Conservation (phyloP, 1,140 invertebrate genomes). For the Gryon sp. region DNA sequence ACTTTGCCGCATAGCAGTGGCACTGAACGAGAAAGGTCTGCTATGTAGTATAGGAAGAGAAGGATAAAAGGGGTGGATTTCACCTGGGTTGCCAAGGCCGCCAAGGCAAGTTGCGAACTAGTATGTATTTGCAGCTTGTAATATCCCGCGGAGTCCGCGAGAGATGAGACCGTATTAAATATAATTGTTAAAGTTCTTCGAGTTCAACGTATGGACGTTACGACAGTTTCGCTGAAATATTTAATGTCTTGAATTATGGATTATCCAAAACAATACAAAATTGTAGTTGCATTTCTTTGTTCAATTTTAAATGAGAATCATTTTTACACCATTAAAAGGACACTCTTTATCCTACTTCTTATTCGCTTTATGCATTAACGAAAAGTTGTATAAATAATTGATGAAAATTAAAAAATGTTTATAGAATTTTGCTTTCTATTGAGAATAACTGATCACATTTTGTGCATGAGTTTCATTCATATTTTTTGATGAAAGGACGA, state of each 20-base stretch:
- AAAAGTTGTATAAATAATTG: too few species aligned
- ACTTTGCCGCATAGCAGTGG: constrained; percentile 72
- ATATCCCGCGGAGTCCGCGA: constrained; percentile 64
- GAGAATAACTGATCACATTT: too few species aligned
- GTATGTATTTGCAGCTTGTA: constrained; percentile 72
- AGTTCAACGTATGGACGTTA: constrained; percentile 68
- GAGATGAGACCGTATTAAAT: constrained; percentile 75
- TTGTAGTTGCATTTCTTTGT: background rate
- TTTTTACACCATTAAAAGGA: too few species aligned
- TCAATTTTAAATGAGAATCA: too few species aligned
- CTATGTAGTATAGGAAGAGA: constrained; percentile 61
- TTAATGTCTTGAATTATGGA: constrained; percentile 64
- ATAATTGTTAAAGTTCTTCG: constrained; percentile 77
- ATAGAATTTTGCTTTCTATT: too few species aligned
- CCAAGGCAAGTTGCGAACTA: constrained; percentile 70
- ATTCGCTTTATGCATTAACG: too few species aligned
- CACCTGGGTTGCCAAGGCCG: constrained; percentile 71
- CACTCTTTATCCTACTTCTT: too few species aligned
- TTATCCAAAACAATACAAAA: constrained; percentile 37
- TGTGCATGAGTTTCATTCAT: too few species aligned
- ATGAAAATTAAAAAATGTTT: too few species aligned
- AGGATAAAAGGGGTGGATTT: constrained; percentile 70
- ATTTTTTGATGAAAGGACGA: too few species aligned
- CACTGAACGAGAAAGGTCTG: constrained; percentile 56
- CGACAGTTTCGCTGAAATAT: constrained; percentile 72